Evolutionary conservation across 1,140 invertebrate species (phyloP), one percentile per base, ranked within the genome.

Genomic region (Macrocentrus cingulum): DNA sequence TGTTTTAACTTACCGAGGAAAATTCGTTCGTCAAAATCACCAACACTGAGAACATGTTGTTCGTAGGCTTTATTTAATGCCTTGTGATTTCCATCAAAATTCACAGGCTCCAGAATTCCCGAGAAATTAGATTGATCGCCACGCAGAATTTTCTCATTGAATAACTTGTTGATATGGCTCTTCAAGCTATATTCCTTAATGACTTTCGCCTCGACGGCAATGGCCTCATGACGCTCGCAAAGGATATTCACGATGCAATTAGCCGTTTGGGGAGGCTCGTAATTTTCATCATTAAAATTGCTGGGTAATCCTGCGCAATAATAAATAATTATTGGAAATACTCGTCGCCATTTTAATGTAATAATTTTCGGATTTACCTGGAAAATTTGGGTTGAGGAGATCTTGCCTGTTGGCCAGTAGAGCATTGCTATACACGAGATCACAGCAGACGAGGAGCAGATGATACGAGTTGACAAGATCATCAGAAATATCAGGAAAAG

Each of bases 11-110:
- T 81, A 89, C 88, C 86, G 76, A 91, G 83, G 80, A 98, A 95
- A 71, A 98, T 93, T 70, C 95, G 85, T 79, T 99, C 97, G 72
- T 99, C 96, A 79, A 98, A 95, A 80, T 98, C 94, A 2, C 95
- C 94, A 50, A 91, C 88, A 73, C 87, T 95, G 9, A 97, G 77
- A 32, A 98, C 89, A 77, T 92, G 92, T 60, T 91, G 89, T 74
- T 98, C 95, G 73, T 99, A 98, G 19, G 87, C 80, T 74, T 88
- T 91, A 63, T 91, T 94, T 37, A 98, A 81, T 57, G 87, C 87
- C 81, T 93, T 96, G 1, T 88, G 87, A 80, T 91, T 94, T 2
- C 78, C 72, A 64, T 94, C 90, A 76, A 93, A 94, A 69, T 85
- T 84, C 15, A 83, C 76, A 37, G 84, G 72, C 56, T 92, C 87